Evolutionary conservation across 2,113 vertebrate species (phyloP), one percentile per base, ranked within the genome.

Genomic region (Antidorcas marsupialis): DNA sequence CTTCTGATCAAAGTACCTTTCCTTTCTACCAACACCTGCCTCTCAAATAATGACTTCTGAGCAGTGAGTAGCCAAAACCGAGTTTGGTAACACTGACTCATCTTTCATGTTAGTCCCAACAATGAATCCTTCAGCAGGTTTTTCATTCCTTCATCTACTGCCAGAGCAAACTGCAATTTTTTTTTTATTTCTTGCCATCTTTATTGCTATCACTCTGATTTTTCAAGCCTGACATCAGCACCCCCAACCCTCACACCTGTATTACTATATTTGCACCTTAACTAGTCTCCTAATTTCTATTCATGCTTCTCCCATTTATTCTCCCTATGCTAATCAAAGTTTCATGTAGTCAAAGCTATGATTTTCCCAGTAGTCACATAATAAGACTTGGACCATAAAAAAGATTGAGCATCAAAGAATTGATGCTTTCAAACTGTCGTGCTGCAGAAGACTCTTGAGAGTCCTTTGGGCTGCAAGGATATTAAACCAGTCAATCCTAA

Each of bases 171-270:
- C 15, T 12, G 50, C 8, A 60, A 33, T 16, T 52, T 19, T 33
- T 30, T 92, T 47, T 92, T 47, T 11, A 39, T 36, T 36, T 94
- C 25, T 84, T 47, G 5, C 11, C 43, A 84, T 30, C 15, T 83
- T 91, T 53, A 47, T 10, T 36, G 8, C 14, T 11, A 52, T 2
- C 12, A 45, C 10, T 27, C 11, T 53, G 6, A 23, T 27, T 87
- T 47, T 79, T 86, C 53, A 62, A 84, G 30, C 7, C 30, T 60
- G 25, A 30, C 4, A 39, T 12, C 45, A 60, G 15, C 33, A 0
- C 13, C 8, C 4, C 15, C 10, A 12, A 36, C 5, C 5, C 6
- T 10, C n/a, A 45, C 3, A 21, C 5, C 14, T 13, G 4, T 39
- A 82, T 60, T 33, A 45, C 6, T 45, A 6, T 1, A 21, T 27